Base-by-base conservation (phyloP, 2,113 vertebrate species). In the Columbina picui region DNA sequence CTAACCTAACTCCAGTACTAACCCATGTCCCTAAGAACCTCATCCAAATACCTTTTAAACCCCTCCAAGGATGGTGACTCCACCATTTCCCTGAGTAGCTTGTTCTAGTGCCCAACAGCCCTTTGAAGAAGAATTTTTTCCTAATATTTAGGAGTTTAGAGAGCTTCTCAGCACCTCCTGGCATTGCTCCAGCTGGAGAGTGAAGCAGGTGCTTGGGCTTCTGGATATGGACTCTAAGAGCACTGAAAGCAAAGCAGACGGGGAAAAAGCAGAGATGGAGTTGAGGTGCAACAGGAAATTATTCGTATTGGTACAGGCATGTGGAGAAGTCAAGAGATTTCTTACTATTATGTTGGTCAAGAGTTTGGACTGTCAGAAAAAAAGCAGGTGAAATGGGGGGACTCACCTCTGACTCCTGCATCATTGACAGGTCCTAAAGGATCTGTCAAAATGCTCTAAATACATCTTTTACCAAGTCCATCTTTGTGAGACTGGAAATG, bases 381-480 rank as follows among this genome's bases (percentile, higher is more conserved):
- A 75, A 64, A n/a, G 52, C n/a, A 82, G 60, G 80, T 84, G 43
- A 59, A 69, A 7, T 36, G 69, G 25, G 67, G 26, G 43, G 27
- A 22, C 5, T 70, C 50, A 64, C 32, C 64, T 84, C 15, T 26
- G 56, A 30, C 32, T 67, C 73, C 56, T 64, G 75, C 50, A 19
- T 8, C 71, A 25, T 0, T 26, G 32, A 7, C 36, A 85, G 74
- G 47, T 90, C 84, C 59, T 39, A 38, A 38, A 74, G 47, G 39
- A 36, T 29, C 56, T 75, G 57, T 39, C 79, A 53, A 23, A 26
- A 12, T 26, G 64, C 71, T 81, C 75, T 17, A 49, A 68, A 14
- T 8, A 32, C 30, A 5, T 4, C 49, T 10, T 41, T 50, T 12
- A 12, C 8, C 4, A 30, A 2, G 2, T 12, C 0, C 0, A 14